Conservation (phyloP, 2,888 invertebrate species). For the Lasioglossum malachurum region DNA sequence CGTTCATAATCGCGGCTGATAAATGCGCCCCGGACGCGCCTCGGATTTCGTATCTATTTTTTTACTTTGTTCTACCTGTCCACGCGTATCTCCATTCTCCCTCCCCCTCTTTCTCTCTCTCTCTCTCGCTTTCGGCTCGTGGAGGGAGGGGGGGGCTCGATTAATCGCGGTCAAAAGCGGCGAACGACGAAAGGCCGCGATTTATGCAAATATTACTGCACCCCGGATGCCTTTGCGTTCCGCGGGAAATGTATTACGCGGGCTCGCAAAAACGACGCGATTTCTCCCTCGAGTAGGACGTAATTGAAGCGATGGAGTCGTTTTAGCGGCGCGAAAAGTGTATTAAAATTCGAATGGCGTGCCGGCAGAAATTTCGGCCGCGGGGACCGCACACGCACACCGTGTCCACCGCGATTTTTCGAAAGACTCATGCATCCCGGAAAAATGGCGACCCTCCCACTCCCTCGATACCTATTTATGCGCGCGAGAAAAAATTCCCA, state of each 20-base stretch:
- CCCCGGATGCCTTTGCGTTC: conserved; percentile 28
- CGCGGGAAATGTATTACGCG: conserved; percentile 22
- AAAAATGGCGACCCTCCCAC: conserved; percentile 4
- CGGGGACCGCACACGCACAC: background rate
- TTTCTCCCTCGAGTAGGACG: conserved; percentile 34
- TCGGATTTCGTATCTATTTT: background rate
- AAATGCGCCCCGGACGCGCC: conserved; percentile 6
- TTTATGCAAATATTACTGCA: conserved; percentile 53
- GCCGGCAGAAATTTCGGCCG: background rate
- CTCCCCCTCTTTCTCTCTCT: background rate
- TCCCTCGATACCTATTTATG: conserved; percentile 20
- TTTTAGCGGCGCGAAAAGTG: conserved; percentile 72
- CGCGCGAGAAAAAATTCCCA: conserved; percentile 15
- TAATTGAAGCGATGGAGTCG: conserved; percentile 66
- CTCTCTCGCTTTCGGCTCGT: too few species aligned
- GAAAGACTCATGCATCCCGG: conserved; percentile 25
- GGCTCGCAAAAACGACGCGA: conserved; percentile 32
- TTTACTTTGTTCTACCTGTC: background rate
- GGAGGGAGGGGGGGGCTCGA: background rate
- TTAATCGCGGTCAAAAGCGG: conserved; percentile 37
- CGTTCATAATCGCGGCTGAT: conserved; percentile 39
- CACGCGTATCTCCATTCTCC: background rate
- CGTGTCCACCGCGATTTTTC: background rate
- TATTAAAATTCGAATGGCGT: conserved; percentile 76
- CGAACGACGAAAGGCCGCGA: conserved; percentile 21